Evolutionary conservation across 2,113 vertebrate species (phyloP).

Genomic region (Grammomys dolichurus): DNA sequence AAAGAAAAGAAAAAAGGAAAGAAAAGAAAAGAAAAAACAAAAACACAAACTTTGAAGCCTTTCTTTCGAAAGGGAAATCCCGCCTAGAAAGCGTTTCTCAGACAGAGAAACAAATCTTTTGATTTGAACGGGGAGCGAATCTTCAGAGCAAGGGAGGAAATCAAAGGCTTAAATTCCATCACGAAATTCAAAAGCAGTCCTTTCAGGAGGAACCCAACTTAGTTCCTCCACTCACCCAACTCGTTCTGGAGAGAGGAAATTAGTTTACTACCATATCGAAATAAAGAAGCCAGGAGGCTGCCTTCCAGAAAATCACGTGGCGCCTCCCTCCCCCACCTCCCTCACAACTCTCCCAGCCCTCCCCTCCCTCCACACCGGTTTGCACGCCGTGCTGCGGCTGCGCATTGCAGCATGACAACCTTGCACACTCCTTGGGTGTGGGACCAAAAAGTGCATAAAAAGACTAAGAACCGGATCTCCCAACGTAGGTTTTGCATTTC

Average conservation of each 20-base stretch:
- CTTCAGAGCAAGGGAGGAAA: neutral
- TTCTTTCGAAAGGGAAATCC: conserved; percentile 32
- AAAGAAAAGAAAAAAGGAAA: neutral
- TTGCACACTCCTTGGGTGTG: neutral
- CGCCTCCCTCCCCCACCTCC: neutral
- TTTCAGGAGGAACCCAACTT: conserved; percentile 36
- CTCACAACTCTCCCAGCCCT: neutral
- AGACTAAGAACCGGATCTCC: neutral
- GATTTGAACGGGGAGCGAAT: neutral
- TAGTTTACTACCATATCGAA: neutral
- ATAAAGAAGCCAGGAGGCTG: conserved; percentile 3
- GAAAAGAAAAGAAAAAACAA: rapidly evolving
- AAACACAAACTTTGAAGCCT: neutral
- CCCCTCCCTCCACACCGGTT: neutral
- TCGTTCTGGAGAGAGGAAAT: neutral
- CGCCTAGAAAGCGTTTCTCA: conserved; percentile 60
- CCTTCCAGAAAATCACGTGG: conserved; percentile 71
- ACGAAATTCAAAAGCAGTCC: neutral
- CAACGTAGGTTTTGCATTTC: neutral
- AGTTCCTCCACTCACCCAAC: neutral
- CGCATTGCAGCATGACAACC: neutral
- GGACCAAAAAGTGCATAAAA: neutral
- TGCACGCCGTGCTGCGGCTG: neutral
- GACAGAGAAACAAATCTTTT: neutral
- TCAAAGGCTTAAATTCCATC: neutral